These are phyloP conservation scores for Bubo scandiacus DNA, from an alignment of 2,113 vertebrate genomes.

Conservation along the genomic window DNA sequence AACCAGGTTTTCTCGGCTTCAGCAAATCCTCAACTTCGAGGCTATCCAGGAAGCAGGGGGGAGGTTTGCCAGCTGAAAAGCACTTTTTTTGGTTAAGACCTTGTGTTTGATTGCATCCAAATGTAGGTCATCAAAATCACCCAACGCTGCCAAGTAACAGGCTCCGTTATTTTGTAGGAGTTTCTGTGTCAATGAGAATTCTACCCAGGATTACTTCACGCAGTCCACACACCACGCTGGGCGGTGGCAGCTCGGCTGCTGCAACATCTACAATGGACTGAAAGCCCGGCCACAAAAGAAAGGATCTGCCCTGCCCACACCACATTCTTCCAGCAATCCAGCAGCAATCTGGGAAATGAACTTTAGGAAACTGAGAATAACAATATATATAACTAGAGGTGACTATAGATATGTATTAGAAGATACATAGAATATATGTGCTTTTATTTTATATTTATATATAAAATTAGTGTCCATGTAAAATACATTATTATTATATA, in stretches of 20 bases:
- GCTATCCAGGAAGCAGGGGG: neutral
- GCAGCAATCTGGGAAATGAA: too few relatives aligned
- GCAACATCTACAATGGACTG: too few relatives aligned
- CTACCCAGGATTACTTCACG: too few relatives aligned
- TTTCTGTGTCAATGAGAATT: fast-evolving
- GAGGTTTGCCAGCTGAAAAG: neutral
- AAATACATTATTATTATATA: too few relatives aligned
- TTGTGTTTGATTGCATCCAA: neutral
- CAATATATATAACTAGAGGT: neutral
- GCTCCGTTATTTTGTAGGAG: too few relatives aligned
- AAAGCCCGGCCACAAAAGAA: fast-evolving
- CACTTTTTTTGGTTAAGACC: neutral
- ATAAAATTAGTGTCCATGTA: too few relatives aligned
- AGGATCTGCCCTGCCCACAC: neutral
- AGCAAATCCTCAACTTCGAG: neutral
- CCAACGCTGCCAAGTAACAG: neutral
- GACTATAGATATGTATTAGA: neutral
- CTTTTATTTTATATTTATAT: too few relatives aligned
- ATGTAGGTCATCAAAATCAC: neutral
- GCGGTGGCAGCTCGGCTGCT: neutral
- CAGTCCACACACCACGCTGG: too few relatives aligned
- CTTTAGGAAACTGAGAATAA: neutral
- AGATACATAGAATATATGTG: too few relatives aligned
- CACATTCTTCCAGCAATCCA: neutral
- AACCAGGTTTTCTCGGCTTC: neutral